A percentile compares a stretch with the other conserved stretches of the same genome.
Evolutionary conservation across 2,797 vertebrate genomes (phyloP).

Genomic region (Graptemys geographica): DNA sequence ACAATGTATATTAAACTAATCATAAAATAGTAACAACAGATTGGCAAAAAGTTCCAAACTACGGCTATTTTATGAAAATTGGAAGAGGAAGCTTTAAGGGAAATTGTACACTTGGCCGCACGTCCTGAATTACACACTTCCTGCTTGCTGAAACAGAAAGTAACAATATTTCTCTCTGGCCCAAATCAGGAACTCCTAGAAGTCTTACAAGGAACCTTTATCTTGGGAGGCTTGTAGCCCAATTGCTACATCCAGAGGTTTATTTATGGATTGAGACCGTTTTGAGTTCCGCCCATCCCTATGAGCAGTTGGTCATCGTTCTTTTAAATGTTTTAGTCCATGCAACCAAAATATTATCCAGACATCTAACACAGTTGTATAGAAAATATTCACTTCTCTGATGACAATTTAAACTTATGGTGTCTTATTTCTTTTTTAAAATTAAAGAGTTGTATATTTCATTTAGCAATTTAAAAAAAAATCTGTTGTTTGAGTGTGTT

Average conservation of each 20-base stretch:
- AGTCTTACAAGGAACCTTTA: not conserved
- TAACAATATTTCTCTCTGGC: not conserved
- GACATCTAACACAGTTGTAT: not conserved
- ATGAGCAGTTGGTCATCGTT: not conserved
- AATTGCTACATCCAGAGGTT: not conserved
- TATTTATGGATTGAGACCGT: not conserved
- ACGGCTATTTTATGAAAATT: not conserved
- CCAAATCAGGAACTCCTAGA: not conserved
- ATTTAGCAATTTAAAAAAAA: not conserved
- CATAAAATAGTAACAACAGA: not conserved
- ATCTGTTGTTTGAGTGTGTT: not conserved
- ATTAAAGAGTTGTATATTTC: not conserved
- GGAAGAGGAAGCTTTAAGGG: not conserved
- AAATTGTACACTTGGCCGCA: not conserved
- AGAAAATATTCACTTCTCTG: not conserved
- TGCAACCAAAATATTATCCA: not conserved
- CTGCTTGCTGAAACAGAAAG: not conserved
- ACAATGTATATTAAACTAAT: not conserved
- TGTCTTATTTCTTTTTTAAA: not conserved
- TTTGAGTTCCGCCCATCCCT: not conserved
- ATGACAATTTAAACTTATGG: not conserved
- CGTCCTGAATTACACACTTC: not conserved
- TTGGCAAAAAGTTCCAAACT: not conserved
- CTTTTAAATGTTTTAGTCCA: not conserved
- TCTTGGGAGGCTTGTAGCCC: not conserved